phyloP scores from a whole-genome alignment of 2,113 vertebrate species.

The Ammospiza nelsoni region DNA sequence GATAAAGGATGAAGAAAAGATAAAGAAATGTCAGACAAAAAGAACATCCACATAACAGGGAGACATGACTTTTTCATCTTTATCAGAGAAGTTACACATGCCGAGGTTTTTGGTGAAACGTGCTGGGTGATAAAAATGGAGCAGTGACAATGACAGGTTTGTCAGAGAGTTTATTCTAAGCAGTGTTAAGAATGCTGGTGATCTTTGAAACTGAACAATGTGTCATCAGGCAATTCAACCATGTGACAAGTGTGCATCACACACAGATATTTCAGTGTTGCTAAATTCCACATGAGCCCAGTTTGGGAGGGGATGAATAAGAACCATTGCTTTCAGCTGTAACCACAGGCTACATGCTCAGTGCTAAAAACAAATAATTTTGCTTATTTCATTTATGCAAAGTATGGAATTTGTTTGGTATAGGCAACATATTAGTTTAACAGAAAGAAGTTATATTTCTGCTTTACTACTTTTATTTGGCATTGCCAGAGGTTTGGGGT shows the following conservation, averaged over 20 bases:
- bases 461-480: background rate
- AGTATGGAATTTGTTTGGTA: background rate
- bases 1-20: background rate
- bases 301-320: background rate
- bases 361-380: background rate
- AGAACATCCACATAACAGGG: background rate
- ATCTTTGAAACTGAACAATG: background rate
- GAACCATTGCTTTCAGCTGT: background rate
- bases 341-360: background rate
- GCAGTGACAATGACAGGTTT: background rate
- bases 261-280: background rate
- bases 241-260: background rate
- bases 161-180: background rate
- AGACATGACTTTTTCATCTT: background rate
- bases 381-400: background rate
- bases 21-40: background rate
- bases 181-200: background rate
- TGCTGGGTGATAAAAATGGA: slow-evolving; percentile 6
- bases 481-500: background rate
- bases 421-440: background rate
- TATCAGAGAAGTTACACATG: slow-evolving; percentile 16
- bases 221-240: background rate
- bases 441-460: background rate
- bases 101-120: slow-evolving; percentile 28
- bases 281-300: background rate